phyloP scores from a whole-genome alignment of 2,888 invertebrate species.

The Hyposoter didymator region DNA sequence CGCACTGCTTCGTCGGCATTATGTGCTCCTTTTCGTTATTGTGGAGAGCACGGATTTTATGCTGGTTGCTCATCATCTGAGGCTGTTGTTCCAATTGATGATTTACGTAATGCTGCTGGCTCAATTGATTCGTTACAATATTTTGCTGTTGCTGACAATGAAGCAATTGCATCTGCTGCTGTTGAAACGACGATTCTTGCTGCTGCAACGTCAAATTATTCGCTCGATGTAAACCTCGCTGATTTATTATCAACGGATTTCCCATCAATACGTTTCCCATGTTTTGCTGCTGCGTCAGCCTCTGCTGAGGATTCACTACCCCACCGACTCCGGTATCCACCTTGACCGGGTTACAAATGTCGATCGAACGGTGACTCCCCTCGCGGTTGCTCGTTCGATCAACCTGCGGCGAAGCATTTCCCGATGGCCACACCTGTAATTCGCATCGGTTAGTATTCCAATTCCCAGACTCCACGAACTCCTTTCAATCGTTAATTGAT shows the following conservation, averaged over 20 bases:
- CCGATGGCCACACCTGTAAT: constrained; percentile 80
- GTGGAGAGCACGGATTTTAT: constrained; percentile 72
- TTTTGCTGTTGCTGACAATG: constrained; percentile 77
- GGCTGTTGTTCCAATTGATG: constrained; percentile 77
- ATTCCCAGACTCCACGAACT: background rate
- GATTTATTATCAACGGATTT: constrained; percentile 81
- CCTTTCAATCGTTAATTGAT: background rate
- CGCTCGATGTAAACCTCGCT: constrained; percentile 75
- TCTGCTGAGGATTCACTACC: constrained; percentile 78
- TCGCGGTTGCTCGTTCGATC: constrained; percentile 79
- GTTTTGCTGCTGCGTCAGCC: constrained; percentile 78
- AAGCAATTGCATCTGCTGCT: constrained; percentile 75
- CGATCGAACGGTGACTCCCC: constrained; percentile 78
- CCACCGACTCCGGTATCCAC: constrained; percentile 75
- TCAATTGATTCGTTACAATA: constrained; percentile 76
- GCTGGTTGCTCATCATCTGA: constrained; percentile 74
- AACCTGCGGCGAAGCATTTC: constrained; percentile 79
- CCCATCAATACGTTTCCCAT: constrained; percentile 81
- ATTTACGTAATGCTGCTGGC: constrained; percentile 79
- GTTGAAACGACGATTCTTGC: constrained; percentile 74
- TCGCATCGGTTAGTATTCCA: background rate
- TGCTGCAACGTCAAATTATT: constrained; percentile 78
- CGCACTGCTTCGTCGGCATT: constrained; percentile 70
- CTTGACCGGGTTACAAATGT: constrained; percentile 76
- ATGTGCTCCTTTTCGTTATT: constrained; percentile 69